Evolutionary conservation across 2,888 invertebrate genomes (phyloP).

Genomic region (Coelogynopora nodosa): DNA sequence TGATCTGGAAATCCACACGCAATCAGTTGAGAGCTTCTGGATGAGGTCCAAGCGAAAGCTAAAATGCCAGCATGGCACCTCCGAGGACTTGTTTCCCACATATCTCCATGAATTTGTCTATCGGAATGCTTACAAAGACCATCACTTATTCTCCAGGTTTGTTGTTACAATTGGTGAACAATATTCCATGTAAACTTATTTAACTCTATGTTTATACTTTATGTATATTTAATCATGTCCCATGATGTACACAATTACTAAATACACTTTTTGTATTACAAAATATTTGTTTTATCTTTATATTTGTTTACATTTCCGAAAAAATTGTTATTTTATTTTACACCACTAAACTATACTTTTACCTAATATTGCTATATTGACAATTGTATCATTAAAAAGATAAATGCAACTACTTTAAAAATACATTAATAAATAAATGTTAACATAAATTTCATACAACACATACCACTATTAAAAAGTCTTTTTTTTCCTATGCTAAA

Average conservation of each 20-base stretch:
- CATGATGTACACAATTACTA: not conserved
- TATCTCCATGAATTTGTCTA: conserved; percentile 34
- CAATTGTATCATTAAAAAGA: too few relatives aligned
- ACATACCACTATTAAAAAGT: too few relatives aligned
- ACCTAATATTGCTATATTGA: too few relatives aligned
- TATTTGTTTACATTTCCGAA: not conserved
- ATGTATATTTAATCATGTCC: not conserved
- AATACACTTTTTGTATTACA: not conserved
- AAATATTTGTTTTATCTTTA: not conserved
- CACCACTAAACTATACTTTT: not conserved
- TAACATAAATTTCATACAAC: too few relatives aligned
- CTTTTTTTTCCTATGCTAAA: too few relatives aligned
- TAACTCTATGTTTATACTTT: not conserved
- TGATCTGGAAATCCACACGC: conserved; percentile 11
- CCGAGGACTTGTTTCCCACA: conserved; percentile 20
- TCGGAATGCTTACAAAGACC: not conserved
- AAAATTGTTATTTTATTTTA: not conserved
- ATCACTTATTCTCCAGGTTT: not conserved
- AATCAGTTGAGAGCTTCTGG: conserved; percentile 6
- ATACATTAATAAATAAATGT: too few relatives aligned
- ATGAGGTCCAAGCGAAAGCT: conserved; percentile 34
- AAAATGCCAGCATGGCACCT: conserved; percentile 33
- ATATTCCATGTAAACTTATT: not conserved
- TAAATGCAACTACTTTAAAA: too few relatives aligned
- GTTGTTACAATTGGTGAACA: not conserved